Evolutionary conservation across 2,113 vertebrate genomes (phyloP).

Genomic region (Oryzias woworae): DNA sequence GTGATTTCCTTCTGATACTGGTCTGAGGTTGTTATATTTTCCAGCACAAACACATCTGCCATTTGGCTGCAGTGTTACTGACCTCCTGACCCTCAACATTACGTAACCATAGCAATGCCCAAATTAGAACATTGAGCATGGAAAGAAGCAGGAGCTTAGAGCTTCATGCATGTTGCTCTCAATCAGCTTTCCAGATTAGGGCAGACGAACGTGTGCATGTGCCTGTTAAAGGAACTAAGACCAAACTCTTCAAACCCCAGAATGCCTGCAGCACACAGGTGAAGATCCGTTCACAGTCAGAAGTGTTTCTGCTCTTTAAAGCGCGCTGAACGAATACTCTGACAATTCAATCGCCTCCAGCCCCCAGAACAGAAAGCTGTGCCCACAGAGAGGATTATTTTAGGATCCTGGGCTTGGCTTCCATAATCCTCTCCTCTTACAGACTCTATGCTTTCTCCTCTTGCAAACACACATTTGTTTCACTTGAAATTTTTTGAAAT

Average conservation of each 20-base stretch:
- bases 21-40: constrained; percentile 26
- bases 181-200: constrained; percentile 68
- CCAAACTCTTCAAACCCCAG: constrained; percentile 14
- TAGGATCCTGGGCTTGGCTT: constrained; percentile 69
- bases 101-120: constrained; percentile 72
- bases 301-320: constrained; percentile 20
- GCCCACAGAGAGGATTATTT: constrained; percentile 77
- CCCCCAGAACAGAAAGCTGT: constrained; percentile 51
- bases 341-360: constrained; percentile 39
- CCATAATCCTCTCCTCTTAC: constrained; percentile 70
- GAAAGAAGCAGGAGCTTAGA: constrained; percentile 59
- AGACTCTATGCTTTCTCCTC: constrained; percentile 69
- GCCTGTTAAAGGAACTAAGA: background rate
- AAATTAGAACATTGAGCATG: constrained; percentile 69
- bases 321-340: constrained; percentile 7
- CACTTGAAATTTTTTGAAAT: constrained; percentile 48
- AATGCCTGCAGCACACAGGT: background rate
- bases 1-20: constrained; percentile 50
- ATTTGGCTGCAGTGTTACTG: constrained; percentile 51
- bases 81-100: constrained; percentile 74
- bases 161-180: constrained; percentile 30
- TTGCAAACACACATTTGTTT: constrained; percentile 66
- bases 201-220: constrained; percentile 28
- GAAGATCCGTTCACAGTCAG: background rate
- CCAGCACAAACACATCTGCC: constrained; percentile 40